A percentile compares a stretch with the other conserved stretches of the same genome.
Evolutionary conservation across 2,888 invertebrate genomes (phyloP).

Genomic region (Plebejus melissa): DNA sequence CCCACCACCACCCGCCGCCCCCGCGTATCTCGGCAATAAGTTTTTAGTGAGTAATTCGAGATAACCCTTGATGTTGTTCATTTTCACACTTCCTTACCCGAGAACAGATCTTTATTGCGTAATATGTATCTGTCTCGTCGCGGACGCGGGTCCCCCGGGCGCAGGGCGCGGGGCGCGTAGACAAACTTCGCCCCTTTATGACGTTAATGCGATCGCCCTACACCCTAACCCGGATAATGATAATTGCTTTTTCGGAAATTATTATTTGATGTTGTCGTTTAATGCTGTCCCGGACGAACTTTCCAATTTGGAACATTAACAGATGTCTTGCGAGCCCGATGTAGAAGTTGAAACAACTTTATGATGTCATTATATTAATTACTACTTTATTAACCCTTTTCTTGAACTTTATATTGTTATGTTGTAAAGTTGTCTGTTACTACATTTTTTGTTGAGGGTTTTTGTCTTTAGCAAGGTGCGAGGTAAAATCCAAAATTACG

Average conservation of each 20-base stretch:
- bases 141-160: conserved; percentile 72
- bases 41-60: conserved; percentile 80
- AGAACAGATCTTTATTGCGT: conserved; percentile 79
- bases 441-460: not conserved
- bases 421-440: not conserved
- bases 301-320: conserved; percentile 58
- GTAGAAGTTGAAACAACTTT: conserved; percentile 22
- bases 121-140: conserved; percentile 77
- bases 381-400: conserved; percentile 6
- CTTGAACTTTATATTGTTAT: not conserved
- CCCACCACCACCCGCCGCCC: conserved; percentile 48
- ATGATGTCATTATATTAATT: conserved; percentile 19
- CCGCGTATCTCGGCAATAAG: conserved; percentile 62
- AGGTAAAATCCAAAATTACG: not conserved
- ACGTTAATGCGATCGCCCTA: conserved; percentile 75
- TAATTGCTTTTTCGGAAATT: conserved; percentile 78
- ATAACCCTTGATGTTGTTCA: conserved; percentile 80
- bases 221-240: conserved; percentile 75
- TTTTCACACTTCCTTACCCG: conserved; percentile 80
- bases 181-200: conserved; percentile 73
- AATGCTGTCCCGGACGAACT: conserved; percentile 47
- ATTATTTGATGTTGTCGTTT: conserved; percentile 77
- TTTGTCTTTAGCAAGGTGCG: conserved; percentile 3
- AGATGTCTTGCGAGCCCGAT: conserved; percentile 51
- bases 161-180: conserved; percentile 64